Percentiles rank a stretch among this genome's conserved stretches.
Evolutionary conservation across 2,888 invertebrate genomes (phyloP).

Genomic region (Hylaea fasciaria): DNA sequence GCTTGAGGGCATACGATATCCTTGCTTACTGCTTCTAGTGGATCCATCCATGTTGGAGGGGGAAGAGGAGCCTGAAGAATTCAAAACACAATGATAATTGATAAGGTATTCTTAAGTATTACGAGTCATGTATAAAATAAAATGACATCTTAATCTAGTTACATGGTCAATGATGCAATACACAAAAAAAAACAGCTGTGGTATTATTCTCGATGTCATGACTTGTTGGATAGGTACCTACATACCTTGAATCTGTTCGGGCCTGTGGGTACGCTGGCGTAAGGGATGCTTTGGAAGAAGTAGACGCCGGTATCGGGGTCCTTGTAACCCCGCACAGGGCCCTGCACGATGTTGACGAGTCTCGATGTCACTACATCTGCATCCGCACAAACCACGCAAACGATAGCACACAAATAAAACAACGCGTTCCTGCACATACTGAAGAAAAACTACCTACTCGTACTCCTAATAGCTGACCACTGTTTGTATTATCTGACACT

Average conservation of each 20-base stretch:
- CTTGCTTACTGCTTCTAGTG: conserved; percentile 50
- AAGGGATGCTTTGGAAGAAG: conserved; percentile 53
- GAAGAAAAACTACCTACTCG: conserved; percentile 18
- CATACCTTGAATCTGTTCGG: conserved; percentile 52
- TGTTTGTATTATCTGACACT: background rate
- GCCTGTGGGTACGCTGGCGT: conserved; percentile 56
- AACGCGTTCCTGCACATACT: conserved; percentile 28
- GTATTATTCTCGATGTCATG: no score
- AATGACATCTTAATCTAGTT: no score
- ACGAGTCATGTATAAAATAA: no score
- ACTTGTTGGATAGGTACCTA: no score
- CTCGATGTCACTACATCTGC: conserved; percentile 31
- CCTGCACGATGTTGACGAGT: conserved; percentile 48
- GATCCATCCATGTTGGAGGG: conserved; percentile 50
- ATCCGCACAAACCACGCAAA: conserved; percentile 1
- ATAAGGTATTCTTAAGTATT: background rate
- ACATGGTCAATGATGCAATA: no score
- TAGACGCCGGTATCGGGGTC: conserved; percentile 41
- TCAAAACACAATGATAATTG: no score
- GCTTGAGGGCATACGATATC: conserved; percentile 53
- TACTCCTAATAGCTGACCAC: background rate
- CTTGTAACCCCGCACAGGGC: conserved; percentile 55
- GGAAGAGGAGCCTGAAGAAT: conserved; percentile 55
- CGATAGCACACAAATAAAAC: conserved; percentile 19
- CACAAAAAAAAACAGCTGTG: no score